Base-by-base conservation (phyloP, 2,888 invertebrate species). In the Mylabris sibirica region DNA sequence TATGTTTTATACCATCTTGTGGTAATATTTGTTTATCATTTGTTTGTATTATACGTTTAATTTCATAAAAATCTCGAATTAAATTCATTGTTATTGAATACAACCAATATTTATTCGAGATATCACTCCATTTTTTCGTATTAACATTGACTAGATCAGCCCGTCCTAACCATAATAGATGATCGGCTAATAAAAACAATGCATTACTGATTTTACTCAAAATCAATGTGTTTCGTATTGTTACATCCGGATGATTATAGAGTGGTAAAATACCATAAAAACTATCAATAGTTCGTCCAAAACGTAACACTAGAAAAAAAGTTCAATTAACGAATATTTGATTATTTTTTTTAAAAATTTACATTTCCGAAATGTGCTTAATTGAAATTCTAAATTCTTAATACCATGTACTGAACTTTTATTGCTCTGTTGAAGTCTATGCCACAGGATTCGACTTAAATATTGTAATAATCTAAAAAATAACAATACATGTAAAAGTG, bases 351-450 rank as follows among this genome's bases (percentile, higher is more conserved):
- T 30, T 14, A 84, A 60, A 24, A 57, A 83, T 86, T 86, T 89
- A 96, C 96, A 87, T 89, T 95, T 95, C 81, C 96, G 88, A 78
- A 95, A 95, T 67, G 95, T 92, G 80, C 95, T 93, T 67, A 96
- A 88, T 68, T 93, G 91, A 76, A 90, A 91, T 84, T 96, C 96
- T 62, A 96, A 85, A 71, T 91, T 92, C 85, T 95, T 94, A 41
- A 96, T 88, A 78, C 91, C 89, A 76, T 92, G 91, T 12, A 93
- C 89, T 26, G 91, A 88, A 67, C 90, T 89, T 78, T 90, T 89
- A 76, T 89, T 89, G 41, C 76, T 87, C 77, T 89, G 87, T 81
- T 92, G 89, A 64, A 95, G 83, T 69, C 91, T 89, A 83, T 94
- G 92, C 94, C 95, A 95, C 71, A 93, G 83, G 38, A 94, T 87